A percentile compares a stretch with the other conserved stretches of the same genome.
Evolutionary conservation across 2,797 vertebrate species (phyloP).

Genomic region (Bradypus variegatus): DNA sequence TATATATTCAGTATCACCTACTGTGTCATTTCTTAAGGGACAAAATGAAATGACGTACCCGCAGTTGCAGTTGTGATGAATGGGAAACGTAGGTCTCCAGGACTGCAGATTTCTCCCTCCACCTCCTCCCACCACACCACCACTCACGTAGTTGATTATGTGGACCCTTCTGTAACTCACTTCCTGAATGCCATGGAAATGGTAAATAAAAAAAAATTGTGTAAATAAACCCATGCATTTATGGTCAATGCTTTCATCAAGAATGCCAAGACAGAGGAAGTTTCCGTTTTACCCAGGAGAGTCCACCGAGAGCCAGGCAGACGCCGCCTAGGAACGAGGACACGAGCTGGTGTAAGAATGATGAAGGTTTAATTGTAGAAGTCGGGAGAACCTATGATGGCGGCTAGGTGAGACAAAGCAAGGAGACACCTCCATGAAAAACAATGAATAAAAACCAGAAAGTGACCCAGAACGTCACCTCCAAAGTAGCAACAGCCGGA

Average conservation of each 20-base stretch:
- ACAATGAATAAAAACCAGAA: too few species aligned
- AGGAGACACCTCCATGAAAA: too few species aligned
- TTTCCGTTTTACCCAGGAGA: too few species aligned
- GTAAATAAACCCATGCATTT: not conserved
- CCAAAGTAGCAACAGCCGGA: too few species aligned
- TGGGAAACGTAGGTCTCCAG: not conserved
- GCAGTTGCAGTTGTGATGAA: not conserved
- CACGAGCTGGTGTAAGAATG: too few species aligned
- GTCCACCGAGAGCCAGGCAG: too few species aligned
- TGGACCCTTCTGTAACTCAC: not conserved
- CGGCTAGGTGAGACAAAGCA: too few species aligned
- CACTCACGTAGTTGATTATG: not conserved
- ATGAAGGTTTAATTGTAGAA: too few species aligned
- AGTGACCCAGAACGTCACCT: too few species aligned
- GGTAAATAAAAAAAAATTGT: too few species aligned
- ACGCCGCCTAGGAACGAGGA: too few species aligned
- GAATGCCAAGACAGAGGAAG: not conserved
- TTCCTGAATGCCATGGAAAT: not conserved
- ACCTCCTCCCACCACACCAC: not conserved
- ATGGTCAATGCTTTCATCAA: not conserved
- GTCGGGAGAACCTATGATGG: too few species aligned
- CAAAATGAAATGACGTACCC: not conserved
- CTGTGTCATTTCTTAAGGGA: not conserved
- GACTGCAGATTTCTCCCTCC: not conserved
- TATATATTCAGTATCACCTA: not conserved